Evolutionary conservation across 1,140 invertebrate genomes (phyloP).

Genomic region (Odontomachus brunneus): DNA sequence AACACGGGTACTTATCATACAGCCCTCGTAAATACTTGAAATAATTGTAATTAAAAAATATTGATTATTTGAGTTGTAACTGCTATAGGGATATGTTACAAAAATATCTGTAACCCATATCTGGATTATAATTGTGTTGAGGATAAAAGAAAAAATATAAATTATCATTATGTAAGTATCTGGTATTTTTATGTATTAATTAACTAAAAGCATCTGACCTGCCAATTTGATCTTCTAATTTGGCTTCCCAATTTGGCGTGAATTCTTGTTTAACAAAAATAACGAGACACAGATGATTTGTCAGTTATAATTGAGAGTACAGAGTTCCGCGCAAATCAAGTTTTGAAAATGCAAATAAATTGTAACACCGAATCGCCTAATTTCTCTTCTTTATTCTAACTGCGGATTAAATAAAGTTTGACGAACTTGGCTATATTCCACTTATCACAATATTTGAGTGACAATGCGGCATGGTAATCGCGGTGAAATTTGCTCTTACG

Average conservation of each 20-base stretch:
- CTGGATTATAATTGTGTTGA: not conserved
- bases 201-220: too few relatives aligned
- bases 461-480: not conserved
- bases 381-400: too few relatives aligned
- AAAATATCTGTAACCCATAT: not conserved
- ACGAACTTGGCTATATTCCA: not conserved
- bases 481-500: not conserved
- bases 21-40: too few relatives aligned
- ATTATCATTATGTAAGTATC: not conserved
- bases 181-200: too few relatives aligned
- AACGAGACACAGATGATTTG: not conserved
- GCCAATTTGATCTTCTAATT: too few relatives aligned
- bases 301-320: not conserved
- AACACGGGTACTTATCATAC: too few relatives aligned
- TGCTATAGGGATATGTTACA: not conserved
- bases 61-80: not conserved
- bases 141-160: slow-evolving; percentile 9
- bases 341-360: not conserved
- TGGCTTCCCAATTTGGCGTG: too few relatives aligned
- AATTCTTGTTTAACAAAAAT: not conserved
- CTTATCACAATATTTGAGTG: not conserved
- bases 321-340: not conserved
- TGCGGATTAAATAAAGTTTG: not conserved
- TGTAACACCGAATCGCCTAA: not conserved
- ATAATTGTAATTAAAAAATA: too few relatives aligned